Base-by-base conservation (phyloP, 2,797 vertebrate genomes). In the Alca torda region DNA sequence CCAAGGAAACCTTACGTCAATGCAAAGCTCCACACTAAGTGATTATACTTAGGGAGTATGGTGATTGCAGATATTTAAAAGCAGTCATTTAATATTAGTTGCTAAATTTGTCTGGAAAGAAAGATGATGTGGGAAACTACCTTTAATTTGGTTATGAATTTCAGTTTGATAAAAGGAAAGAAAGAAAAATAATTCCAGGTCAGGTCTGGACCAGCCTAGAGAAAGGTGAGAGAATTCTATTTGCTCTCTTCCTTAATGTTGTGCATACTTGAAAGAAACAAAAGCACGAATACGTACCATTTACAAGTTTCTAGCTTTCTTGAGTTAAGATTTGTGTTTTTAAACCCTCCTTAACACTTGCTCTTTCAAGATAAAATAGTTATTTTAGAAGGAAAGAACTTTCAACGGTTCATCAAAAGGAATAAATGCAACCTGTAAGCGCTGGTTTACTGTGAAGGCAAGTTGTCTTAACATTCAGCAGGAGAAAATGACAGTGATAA, bases 251-350 rank as follows among this genome's bases (percentile, higher is more conserved):
- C n/a, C n/a, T 74, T 75, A 46, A 33, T 5, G 13, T 3, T 20
- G 6, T 2, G 0, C 39, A 35, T 31, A 54, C 11, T 64, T 35
- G 17, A 83, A 89, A 68, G 21, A 78, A 56, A 25, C 9, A 54
- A 60, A 70, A 77, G 1, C 6, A 21, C 2, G 4, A 80, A 46
- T 48, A 73, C 0, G 0, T 8, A 61, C 15, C 37, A 7, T 72
- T 80, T n/a, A 68, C 37, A 61, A 67, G 31, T 14, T 65, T 74
- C 31, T 67, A 28, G 12, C 8, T 73, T 76, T 43, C 39, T 15
- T 50, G 20, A 79, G 6, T 87, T 81, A 19, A 56, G 5, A 80
- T 33, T 56, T 67, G 7, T 39, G 15, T 5, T 89, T 79, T 88
- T n/a, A 77, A 90, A 46, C 3, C 10, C n/a, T 41, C 11, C 37